Conservation (phyloP, 2,797 vertebrate genomes). For the Denticeps clupeoides region DNA sequence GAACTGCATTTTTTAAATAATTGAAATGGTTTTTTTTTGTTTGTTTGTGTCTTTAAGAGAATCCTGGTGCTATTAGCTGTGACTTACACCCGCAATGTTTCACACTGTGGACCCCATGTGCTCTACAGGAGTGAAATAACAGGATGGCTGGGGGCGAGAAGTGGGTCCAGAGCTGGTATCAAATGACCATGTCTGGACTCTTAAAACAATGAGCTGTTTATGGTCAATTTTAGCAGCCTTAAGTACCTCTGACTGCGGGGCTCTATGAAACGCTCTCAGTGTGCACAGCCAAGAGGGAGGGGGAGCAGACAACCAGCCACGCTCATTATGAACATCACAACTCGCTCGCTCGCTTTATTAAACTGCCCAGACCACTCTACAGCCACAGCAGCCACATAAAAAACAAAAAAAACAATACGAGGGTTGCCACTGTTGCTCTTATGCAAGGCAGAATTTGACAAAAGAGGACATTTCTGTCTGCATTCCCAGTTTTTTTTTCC, state of each 20-base stretch:
- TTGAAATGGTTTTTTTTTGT: too few relatives aligned
- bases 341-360: constrained; percentile 1
- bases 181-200: constrained; percentile 49
- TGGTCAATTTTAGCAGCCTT: constrained; percentile 48
- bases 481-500: too few relatives aligned
- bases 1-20: too few relatives aligned
- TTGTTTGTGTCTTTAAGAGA: too few relatives aligned
- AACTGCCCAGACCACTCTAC: background rate
- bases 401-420: constrained; percentile 12
- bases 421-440: constrained; percentile 2
- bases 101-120: constrained; percentile 21
- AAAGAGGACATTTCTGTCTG: too few relatives aligned
- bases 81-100: background rate
- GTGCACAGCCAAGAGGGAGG: constrained; percentile 21
- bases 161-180: constrained; percentile 40
- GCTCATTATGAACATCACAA: constrained; percentile 21
- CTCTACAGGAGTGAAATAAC: constrained; percentile 46
- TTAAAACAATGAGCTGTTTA: constrained; percentile 60
- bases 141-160: constrained; percentile 44
- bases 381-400: constrained; percentile 18
- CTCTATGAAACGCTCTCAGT: constrained; percentile 30
- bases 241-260: constrained; percentile 38
- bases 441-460: background rate
- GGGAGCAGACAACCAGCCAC: constrained; percentile 11
- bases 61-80: background rate